phyloP scores from a whole-genome alignment of 1,140 invertebrate species.

The Apis cerana region DNA sequence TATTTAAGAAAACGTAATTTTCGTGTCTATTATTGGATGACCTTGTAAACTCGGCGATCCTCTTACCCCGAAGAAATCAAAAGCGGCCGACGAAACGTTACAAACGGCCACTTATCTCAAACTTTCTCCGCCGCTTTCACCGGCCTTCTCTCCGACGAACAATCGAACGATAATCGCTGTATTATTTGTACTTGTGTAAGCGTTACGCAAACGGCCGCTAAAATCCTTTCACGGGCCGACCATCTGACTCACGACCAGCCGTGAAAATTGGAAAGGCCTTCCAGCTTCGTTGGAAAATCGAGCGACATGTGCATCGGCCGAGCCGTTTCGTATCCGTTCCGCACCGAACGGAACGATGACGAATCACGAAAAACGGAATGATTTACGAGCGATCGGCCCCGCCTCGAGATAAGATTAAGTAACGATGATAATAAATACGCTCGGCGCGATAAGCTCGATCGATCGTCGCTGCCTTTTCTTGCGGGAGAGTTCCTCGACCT shows the following conservation, averaged over 20 bases:
- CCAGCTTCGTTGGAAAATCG: conserved; percentile 3
- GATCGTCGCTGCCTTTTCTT: not conserved
- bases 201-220: conserved; percentile 29
- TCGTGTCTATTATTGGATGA: not conserved
- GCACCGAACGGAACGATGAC: conserved; percentile 43
- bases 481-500: not conserved
- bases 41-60: not conserved
- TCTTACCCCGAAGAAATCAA: conserved; percentile 36
- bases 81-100: conserved; percentile 43
- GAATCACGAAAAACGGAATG: conserved; percentile 47
- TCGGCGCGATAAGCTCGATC: conserved; percentile 13
- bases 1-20: not conserved
- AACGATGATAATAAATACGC: conserved; percentile 23
- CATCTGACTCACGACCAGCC: not conserved
- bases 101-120: conserved; percentile 51
- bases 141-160: conserved; percentile 45
- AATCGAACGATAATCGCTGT: conserved; percentile 65
- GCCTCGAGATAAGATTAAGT: conserved; percentile 52
- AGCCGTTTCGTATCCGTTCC: conserved; percentile 5
- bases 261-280: no score
- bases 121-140: conserved; percentile 70
- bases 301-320: conserved; percentile 34
- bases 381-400: conserved; percentile 53
- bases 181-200: conserved; percentile 68
- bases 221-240: conserved; percentile 41